phyloP scores from a whole-genome alignment of 2,888 invertebrate species.

The Mechanitis mazaeus region DNA sequence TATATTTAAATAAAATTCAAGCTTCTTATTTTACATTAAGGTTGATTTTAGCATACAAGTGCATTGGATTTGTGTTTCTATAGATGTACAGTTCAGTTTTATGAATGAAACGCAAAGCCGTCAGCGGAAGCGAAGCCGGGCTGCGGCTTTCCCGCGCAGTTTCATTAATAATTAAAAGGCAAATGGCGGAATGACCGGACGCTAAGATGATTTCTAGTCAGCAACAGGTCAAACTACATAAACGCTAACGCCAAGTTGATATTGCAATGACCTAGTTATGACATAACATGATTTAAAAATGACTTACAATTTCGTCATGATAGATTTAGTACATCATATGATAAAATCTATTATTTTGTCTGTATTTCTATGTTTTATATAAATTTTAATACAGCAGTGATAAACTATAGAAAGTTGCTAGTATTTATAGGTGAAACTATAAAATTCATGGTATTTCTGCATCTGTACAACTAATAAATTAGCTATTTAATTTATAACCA shows the following conservation, averaged over 20 bases:
- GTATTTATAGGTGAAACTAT: conserved; percentile 23
- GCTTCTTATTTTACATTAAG: conserved; percentile 40
- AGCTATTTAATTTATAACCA: conserved; percentile 1
- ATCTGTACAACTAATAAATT: conserved; percentile 4
- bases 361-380: too few relatives aligned
- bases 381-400: too few relatives aligned
- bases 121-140: conserved; percentile 73
- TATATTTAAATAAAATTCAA: conserved; percentile 30
- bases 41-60: conserved; percentile 39
- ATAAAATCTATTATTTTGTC: too few relatives aligned
- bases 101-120: conserved; percentile 75
- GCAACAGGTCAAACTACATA: conserved; percentile 44
- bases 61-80: conserved; percentile 39
- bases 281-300: conserved; percentile 1
- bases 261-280: conserved; percentile 11
- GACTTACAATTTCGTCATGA: too few relatives aligned
- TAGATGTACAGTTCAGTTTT: conserved; percentile 47
- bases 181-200: conserved; percentile 72
- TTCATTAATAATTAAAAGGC: conserved; percentile 76
- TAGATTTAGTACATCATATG: too few relatives aligned
- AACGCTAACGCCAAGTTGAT: conserved; percentile 30
- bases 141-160: conserved; percentile 74
- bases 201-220: conserved; percentile 71
- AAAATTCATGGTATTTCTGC: conserved; percentile 10
- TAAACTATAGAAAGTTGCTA: conserved; percentile 12